phyloP scores from a whole-genome alignment of 2,888 invertebrate genomes.

The Entomobrya proxima region DNA sequence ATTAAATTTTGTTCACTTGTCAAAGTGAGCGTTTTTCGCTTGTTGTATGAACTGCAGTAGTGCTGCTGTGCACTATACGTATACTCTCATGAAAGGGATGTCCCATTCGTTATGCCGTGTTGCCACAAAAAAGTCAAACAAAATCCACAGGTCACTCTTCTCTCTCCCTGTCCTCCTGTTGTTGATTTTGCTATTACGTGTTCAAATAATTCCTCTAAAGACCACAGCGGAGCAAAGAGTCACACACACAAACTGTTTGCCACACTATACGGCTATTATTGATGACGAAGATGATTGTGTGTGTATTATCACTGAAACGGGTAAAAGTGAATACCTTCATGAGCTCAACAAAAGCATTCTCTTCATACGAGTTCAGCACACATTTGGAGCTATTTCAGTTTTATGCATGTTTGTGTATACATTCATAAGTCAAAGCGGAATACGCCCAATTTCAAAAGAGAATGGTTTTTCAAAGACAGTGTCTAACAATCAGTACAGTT shows the following conservation, averaged over 20 bases:
- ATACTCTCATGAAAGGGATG: constrained; percentile 55
- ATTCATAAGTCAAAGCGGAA: constrained; percentile 27
- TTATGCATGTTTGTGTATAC: constrained; percentile 6
- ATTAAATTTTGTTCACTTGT: constrained; percentile 43
- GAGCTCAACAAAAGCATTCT: constrained; percentile 12
- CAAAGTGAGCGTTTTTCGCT: constrained; percentile 19
- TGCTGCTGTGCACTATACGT: background rate
- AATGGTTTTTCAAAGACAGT: constrained; percentile 52
- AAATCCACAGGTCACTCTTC: constrained; percentile 67
- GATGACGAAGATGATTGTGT: background rate
- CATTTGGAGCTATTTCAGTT: background rate
- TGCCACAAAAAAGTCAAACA: constrained; percentile 65
- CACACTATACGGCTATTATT: constrained; percentile 20
- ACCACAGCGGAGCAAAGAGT: constrained; percentile 45
- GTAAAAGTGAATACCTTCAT: constrained; percentile 10
- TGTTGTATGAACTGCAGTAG: background rate
- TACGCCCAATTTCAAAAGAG: constrained; percentile 61
- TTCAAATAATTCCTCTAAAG: constrained; percentile 43
- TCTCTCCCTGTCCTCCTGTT: constrained; percentile 32
- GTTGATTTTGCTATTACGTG: constrained; percentile 62
- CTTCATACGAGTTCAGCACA: background rate
- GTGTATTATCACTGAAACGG: constrained; percentile 51
- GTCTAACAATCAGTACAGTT: constrained; percentile 25
- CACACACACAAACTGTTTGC: constrained; percentile 34
- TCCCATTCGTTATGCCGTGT: constrained; percentile 66